Conservation (phyloP, 1,140 invertebrate species). For the Helicoverpa zea region DNA sequence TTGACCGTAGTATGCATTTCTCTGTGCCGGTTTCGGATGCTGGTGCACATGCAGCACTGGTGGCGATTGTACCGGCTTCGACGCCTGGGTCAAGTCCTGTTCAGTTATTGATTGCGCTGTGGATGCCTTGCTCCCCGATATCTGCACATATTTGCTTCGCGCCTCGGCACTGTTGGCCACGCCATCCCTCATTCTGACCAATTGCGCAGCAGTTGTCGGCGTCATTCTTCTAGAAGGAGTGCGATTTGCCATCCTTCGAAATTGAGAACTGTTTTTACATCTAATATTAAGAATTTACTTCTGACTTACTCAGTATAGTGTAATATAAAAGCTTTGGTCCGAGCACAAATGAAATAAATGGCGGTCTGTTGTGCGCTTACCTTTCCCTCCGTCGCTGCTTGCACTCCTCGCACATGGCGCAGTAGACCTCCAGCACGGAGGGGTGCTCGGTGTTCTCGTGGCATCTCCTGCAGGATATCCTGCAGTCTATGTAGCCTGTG, state of each 20-base stretch:
- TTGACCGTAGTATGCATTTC: background rate
- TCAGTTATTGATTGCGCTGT: background rate
- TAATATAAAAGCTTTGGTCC: too few species aligned
- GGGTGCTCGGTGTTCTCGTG: constrained; percentile 43
- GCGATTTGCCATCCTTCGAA: constrained; percentile 3
- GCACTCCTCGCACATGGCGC: constrained; percentile 77
- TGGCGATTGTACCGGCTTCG: background rate
- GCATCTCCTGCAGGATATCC: constrained; percentile 67
- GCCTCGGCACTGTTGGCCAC: background rate
- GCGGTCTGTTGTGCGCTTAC: background rate
- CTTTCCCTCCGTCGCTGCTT: constrained; percentile 62
- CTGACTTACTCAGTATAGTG: too few species aligned
- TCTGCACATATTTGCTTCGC: background rate
- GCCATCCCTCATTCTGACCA: constrained; percentile 15
- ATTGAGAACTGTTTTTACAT: background rate
- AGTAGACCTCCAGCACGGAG: constrained; percentile 68
- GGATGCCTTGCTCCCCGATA: background rate
- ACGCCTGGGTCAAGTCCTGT: background rate
- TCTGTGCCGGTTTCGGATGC: background rate
- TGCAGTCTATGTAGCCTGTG: constrained; percentile 62
- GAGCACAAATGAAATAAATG: too few species aligned
- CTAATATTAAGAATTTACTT: too few species aligned
- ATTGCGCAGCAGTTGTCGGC: background rate
- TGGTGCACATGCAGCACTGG: background rate
- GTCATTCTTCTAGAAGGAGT: background rate